Conservation (phyloP, 2,797 vertebrate species). For the Clamator glandarius region DNA sequence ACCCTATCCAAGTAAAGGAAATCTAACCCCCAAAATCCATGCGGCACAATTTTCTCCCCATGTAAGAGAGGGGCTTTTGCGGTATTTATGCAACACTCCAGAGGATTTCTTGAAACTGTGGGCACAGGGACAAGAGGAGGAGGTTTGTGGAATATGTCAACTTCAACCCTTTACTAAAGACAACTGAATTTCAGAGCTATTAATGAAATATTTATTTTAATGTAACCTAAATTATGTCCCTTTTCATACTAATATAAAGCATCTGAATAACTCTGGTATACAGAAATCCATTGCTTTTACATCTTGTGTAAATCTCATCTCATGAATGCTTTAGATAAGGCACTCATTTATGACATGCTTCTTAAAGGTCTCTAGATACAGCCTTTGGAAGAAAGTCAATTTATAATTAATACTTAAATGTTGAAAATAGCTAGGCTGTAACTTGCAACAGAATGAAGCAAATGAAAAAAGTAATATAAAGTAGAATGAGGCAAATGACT, state of each 20-base stretch:
- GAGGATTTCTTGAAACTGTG: neutral
- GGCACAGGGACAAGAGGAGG: neutral
- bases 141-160: neutral
- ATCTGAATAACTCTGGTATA: neutral
- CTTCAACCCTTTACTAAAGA: neutral
- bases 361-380: neutral
- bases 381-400: neutral
- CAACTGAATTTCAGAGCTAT: neutral
- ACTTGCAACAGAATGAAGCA: neutral
- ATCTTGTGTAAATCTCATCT: neutral
- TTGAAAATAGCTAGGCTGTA: neutral
- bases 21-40: neutral
- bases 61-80: neutral
- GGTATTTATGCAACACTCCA: neutral
- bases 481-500: neutral
- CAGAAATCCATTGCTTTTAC: neutral
- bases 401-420: constrained; percentile 16
- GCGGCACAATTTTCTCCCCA: neutral
- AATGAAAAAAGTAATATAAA: neutral
- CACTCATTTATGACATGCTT: neutral
- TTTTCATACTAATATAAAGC: neutral
- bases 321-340: neutral
- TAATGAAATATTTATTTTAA: neutral
- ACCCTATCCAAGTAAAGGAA: neutral
- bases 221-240: neutral